A percentile compares a stretch with the other conserved stretches of the same genome.
Evolutionary conservation across 2,797 vertebrate genomes (phyloP).

Genomic region (Lacerta bilineata): DNA sequence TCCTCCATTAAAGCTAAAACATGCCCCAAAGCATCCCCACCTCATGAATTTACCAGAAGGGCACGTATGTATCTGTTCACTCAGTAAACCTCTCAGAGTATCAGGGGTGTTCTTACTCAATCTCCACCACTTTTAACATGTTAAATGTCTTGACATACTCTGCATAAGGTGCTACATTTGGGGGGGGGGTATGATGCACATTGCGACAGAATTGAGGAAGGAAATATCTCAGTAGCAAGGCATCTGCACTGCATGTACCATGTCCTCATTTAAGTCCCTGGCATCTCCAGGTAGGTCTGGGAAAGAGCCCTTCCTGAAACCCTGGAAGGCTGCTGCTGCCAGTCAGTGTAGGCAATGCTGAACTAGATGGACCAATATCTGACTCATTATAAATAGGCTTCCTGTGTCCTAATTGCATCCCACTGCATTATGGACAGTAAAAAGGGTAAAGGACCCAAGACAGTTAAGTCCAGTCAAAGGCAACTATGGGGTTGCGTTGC

Average conservation of each 20-base stretch:
- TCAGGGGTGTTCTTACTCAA: neutral
- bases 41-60: neutral
- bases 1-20: neutral
- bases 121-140: neutral
- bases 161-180: neutral
- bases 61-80: neutral
- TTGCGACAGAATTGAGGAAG: too few species aligned
- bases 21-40: neutral
- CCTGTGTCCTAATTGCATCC: neutral
- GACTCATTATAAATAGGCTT: too few species aligned
- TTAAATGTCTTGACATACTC: neutral
- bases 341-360: too few species aligned
- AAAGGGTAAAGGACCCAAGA: too few species aligned
- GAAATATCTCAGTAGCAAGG: too few species aligned
- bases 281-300: too few species aligned
- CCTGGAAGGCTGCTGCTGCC: too few species aligned
- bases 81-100: neutral
- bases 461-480: too few species aligned
- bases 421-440: neutral
- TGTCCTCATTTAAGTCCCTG: too few species aligned
- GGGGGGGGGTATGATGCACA: too few species aligned
- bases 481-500: accelerated
- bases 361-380: neutral
- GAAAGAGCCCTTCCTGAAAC: too few species aligned
- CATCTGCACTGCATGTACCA: too few species aligned